phyloP scores from a whole-genome alignment of 2,797 vertebrate genomes.

The Simalia tracyae region DNA sequence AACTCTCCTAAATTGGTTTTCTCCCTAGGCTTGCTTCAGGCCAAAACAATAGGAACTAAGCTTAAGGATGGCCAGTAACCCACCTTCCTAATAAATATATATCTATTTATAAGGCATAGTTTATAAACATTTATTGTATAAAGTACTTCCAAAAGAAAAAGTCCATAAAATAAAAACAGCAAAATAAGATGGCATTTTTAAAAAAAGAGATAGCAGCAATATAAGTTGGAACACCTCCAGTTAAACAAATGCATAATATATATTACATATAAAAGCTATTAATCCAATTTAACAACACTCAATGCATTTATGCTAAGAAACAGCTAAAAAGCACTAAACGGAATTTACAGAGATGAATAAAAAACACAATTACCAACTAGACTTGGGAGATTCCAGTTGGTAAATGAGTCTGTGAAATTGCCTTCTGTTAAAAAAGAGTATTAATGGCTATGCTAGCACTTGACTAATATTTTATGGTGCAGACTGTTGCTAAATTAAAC shows the following conservation, averaged over 20 bases:
- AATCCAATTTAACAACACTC: conserved; percentile 70
- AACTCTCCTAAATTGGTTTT: conserved; percentile 55
- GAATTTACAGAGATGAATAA: conserved; percentile 76
- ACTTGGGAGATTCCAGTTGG: conserved; percentile 70
- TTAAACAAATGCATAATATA: conserved; percentile 62
- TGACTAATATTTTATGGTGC: conserved; percentile 71
- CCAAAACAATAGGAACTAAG: conserved; percentile 50
- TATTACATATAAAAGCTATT: conserved; percentile 65
- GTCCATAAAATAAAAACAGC: conserved; percentile 58
- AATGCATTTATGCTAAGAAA: conserved; percentile 68
- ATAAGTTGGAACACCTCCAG: conserved; percentile 54
- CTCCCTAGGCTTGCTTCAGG: conserved; percentile 29
- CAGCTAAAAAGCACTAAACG: conserved; percentile 68
- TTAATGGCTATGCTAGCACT: conserved; percentile 66
- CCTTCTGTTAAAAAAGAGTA: conserved; percentile 72
- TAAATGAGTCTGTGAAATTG: conserved; percentile 74
- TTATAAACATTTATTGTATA: conserved; percentile 55
- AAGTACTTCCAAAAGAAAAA: conserved; percentile 48
- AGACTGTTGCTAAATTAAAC: conserved; percentile 64
- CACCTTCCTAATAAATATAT: not conserved
- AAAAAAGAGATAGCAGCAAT: conserved; percentile 54
- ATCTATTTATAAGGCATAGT: conserved; percentile 57
- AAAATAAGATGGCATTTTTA: conserved; percentile 51
- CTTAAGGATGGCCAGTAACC: conserved; percentile 20
- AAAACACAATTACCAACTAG: conserved; percentile 72